These are phyloP conservation scores for Junco hyemalis DNA, from an alignment of 2,113 vertebrate genomes.

Conservation along the genomic window DNA sequence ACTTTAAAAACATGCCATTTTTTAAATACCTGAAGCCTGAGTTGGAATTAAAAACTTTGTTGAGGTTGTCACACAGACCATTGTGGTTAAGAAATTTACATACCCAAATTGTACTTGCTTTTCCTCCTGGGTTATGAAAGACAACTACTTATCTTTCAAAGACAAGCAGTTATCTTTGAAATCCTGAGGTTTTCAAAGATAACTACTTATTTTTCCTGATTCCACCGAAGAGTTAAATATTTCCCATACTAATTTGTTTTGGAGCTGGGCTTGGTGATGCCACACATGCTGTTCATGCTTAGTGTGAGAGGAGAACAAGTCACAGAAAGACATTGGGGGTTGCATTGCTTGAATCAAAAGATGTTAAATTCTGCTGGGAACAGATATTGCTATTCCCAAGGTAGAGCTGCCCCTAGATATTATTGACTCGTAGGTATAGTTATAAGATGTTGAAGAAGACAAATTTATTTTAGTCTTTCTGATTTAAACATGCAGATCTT, in stretches of 20 bases:
- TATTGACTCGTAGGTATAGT: neutral
- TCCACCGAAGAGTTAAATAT: neutral
- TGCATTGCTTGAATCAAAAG: neutral
- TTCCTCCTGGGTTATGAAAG: neutral
- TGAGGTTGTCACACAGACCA: neutral
- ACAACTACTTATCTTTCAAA: neutral
- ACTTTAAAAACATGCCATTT: neutral
- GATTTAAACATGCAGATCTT: neutral
- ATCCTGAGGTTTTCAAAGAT: neutral
- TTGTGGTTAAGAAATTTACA: neutral
- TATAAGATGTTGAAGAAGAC: neutral
- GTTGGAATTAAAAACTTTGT: neutral
- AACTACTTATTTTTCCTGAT: neutral
- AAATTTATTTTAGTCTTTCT: neutral
- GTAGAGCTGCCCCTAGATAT: neutral
- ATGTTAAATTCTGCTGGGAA: neutral
- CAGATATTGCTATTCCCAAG: neutral
- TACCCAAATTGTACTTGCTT: neutral
- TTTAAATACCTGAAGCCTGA: neutral
- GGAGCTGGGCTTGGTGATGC: neutral
- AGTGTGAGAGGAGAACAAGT: neutral
- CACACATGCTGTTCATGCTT: neutral
- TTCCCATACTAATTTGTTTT: neutral
- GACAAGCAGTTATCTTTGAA: too few relatives aligned
- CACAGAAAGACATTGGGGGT: neutral